Evolutionary conservation across 2,797 vertebrate species (phyloP).

Genomic region (Xenentodon cancila): DNA sequence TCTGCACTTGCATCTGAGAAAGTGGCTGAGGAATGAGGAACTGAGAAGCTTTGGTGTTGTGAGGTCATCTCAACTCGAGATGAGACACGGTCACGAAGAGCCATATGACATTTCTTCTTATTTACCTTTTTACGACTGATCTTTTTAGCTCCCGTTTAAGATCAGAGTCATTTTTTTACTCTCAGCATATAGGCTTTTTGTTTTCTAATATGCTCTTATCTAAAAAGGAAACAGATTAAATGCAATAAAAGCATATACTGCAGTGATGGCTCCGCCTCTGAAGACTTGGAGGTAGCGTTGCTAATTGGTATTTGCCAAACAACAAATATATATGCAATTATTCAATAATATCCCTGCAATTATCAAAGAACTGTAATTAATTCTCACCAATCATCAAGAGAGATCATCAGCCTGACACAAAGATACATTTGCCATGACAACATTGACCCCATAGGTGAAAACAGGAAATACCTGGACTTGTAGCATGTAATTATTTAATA

Average conservation of each 20-base stretch:
- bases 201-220: neutral
- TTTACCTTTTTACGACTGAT: neutral
- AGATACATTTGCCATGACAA: constrained; percentile 31
- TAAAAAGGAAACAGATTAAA: too few species aligned
- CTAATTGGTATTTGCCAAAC: too few species aligned
- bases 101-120: constrained; percentile 35
- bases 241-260: too few species aligned
- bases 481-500: constrained; percentile 61
- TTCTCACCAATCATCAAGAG: too few species aligned
- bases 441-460: constrained; percentile 43
- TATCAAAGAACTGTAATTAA: too few species aligned
- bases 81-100: constrained; percentile 4
- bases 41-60: constrained; percentile 9
- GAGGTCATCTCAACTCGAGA: constrained; percentile 34
- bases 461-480: constrained; percentile 47
- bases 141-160: constrained; percentile 1
- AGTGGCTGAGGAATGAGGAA: constrained; percentile 31
- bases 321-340: too few species aligned
- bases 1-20: constrained; percentile 51
- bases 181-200: neutral
- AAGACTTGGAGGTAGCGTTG: too few species aligned
- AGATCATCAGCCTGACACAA: neutral
- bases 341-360: too few species aligned
- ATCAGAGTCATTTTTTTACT: neutral
- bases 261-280: too few species aligned